Conservation (phyloP, 1,140 invertebrate genomes). For the Phymorhynchus buccinoides region DNA sequence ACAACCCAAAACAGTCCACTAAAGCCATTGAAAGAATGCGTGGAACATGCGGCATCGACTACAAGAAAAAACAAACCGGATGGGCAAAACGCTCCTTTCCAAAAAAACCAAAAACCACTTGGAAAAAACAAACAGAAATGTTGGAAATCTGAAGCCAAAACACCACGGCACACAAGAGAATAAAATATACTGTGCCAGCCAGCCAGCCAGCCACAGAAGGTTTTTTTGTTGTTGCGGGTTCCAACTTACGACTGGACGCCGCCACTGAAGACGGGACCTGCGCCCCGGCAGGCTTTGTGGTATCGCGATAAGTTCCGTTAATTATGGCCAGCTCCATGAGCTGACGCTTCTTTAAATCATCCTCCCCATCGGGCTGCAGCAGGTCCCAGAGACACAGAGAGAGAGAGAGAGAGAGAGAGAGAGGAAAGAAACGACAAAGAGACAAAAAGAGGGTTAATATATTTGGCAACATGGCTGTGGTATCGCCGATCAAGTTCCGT, state of each 20-base stretch:
- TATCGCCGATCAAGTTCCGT: too few species aligned
- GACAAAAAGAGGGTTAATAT: slow-evolving; percentile 8
- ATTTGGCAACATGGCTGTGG: too few species aligned
- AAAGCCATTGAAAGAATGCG: slow-evolving; percentile 31
- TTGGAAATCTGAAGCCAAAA: slow-evolving; percentile 52
- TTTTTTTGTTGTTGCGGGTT: too few species aligned
- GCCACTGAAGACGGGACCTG: too few species aligned
- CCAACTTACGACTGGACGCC: slow-evolving; percentile 69
- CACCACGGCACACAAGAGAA: slow-evolving; percentile 52
- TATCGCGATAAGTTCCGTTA: slow-evolving; percentile 97
- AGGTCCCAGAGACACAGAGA: slow-evolving; percentile 29
- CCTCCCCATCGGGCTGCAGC: slow-evolving; percentile 96
- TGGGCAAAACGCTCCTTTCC: background rate
- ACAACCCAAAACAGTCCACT: slow-evolving; percentile 36
- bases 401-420: slow-evolving; percentile 43
- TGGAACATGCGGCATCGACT: slow-evolving; percentile 27
- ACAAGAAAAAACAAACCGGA: background rate
- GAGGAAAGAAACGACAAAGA: slow-evolving; percentile 43
- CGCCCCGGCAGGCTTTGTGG: slow-evolving; percentile 64
- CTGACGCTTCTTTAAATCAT: slow-evolving; percentile 99
- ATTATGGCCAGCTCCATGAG: slow-evolving; percentile 99
- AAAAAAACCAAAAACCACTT: background rate
- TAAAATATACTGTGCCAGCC: slow-evolving; percentile 19
- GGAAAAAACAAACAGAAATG: slow-evolving; percentile 13
- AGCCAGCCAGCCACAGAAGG: slow-evolving; percentile 31